Conservation (phyloP, 2,888 invertebrate species). For the Meiosimyza platycephala region DNA sequence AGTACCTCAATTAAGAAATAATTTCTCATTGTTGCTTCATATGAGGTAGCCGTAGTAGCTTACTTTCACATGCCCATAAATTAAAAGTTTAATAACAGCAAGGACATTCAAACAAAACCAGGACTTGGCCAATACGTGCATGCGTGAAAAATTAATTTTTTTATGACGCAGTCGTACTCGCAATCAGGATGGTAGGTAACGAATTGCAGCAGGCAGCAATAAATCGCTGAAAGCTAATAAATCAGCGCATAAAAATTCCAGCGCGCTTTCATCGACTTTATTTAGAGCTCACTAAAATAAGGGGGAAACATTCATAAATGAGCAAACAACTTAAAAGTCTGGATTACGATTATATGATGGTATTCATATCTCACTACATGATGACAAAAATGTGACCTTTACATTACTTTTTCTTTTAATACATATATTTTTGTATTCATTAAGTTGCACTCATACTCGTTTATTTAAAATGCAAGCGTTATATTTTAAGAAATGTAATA, state of each 20-base stretch:
- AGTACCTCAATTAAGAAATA: slow-evolving; percentile 59
- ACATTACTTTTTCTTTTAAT: too few species aligned
- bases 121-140: slow-evolving; percentile 60
- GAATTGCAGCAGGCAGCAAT: slow-evolving; percentile 57
- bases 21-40: slow-evolving; percentile 48
- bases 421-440: too few species aligned
- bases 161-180: slow-evolving; percentile 22
- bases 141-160: slow-evolving; percentile 40
- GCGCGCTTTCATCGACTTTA: slow-evolving; percentile 47
- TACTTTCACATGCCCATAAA: slow-evolving; percentile 57
- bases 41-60: slow-evolving; percentile 15
- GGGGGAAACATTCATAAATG: slow-evolving; percentile 38
- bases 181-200: slow-evolving; percentile 15
- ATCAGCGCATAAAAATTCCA: slow-evolving; percentile 64
- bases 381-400: too few species aligned
- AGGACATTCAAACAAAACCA: slow-evolving; percentile 53
- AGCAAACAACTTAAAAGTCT: neutral
- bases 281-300: slow-evolving; percentile 44
- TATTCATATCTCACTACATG: too few species aligned
- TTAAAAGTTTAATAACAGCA: slow-evolving; percentile 64
- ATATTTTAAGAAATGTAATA: too few species aligned
- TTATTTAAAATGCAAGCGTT: too few species aligned
- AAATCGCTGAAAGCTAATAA: slow-evolving; percentile 65
- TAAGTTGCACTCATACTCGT: too few species aligned
- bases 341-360: neutral